These are phyloP conservation scores for Dasypogon diadema DNA, from an alignment of 2,888 invertebrate genomes.

Conservation along the genomic window DNA sequence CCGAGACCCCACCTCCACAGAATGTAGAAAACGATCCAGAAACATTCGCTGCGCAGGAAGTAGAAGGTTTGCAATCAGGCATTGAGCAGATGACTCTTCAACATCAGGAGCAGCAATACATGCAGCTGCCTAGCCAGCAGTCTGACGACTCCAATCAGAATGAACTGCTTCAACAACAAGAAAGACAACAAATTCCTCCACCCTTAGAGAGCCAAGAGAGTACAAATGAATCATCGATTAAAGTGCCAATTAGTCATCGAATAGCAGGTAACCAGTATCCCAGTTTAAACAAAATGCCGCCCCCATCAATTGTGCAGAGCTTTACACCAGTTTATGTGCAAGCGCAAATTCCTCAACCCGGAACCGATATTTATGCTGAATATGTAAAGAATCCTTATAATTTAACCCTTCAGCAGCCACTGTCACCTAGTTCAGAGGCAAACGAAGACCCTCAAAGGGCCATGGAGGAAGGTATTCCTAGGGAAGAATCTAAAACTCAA, in stretches of 20 bases:
- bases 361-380: conserved; percentile 65
- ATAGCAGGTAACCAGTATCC: conserved; percentile 64
- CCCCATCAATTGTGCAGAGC: conserved; percentile 65
- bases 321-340: conserved; percentile 63
- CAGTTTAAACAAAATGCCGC: conserved; percentile 61
- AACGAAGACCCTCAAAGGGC: conserved; percentile 53
- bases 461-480: conserved; percentile 49
- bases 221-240: conserved; percentile 55
- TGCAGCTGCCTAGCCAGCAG: no score
- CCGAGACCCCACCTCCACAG: conserved; percentile 60
- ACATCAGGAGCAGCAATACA: conserved; percentile 58
- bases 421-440: conserved; percentile 22
- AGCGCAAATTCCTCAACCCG: conserved; percentile 56
- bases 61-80: not conserved
- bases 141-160: conserved; percentile 12
- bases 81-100: conserved; percentile 51
- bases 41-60: not conserved
- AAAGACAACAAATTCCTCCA: not conserved
- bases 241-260: conserved; percentile 65
- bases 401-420: conserved; percentile 66
- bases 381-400: conserved; percentile 68
- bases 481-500: conserved; percentile 43
- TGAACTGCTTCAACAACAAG: conserved; percentile 57
- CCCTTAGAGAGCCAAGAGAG: not conserved
- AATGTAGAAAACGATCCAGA: not conserved